Evolutionary conservation across 2,888 invertebrate genomes (phyloP).

Genomic region (Cyaniris semiargus): DNA sequence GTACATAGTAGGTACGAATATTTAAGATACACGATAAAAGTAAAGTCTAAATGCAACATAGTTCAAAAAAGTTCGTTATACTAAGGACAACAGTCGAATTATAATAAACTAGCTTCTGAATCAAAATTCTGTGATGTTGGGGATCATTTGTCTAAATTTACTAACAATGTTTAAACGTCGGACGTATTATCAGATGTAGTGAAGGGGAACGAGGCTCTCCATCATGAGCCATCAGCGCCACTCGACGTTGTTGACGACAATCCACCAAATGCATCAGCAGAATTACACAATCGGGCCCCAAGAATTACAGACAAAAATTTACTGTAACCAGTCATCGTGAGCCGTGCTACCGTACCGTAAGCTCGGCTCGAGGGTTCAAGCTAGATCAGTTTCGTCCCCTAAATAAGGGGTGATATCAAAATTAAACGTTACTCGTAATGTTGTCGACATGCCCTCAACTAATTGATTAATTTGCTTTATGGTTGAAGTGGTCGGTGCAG

Average conservation of each 20-base stretch:
- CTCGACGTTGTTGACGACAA: constrained; percentile 61
- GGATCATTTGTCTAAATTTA: constrained; percentile 9
- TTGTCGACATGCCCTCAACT: constrained; percentile 78
- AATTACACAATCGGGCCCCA: constrained; percentile 67
- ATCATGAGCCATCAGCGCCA: constrained; percentile 70
- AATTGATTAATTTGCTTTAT: constrained; percentile 82
- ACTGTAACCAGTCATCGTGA: constrained; percentile 50
- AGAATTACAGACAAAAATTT: constrained; percentile 61
- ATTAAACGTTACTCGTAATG: constrained; percentile 78
- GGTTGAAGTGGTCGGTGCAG: constrained; percentile 71
- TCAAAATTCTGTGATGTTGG: neutral
- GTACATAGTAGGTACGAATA: too few species aligned
- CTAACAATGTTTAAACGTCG: constrained; percentile 42
- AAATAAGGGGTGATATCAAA: constrained; percentile 62
- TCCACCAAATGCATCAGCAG: constrained; percentile 75
- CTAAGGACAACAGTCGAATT: neutral
- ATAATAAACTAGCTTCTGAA: neutral
- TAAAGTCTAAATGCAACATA: too few species aligned
- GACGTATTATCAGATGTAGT: constrained; percentile 48
- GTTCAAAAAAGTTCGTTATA: too few species aligned
- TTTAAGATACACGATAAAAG: too few species aligned
- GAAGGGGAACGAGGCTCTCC: constrained; percentile 51
- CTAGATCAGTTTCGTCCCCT: constrained; percentile 46
- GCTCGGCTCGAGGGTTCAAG: constrained; percentile 43
- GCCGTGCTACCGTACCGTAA: constrained; percentile 42